Evolutionary conservation across 2,113 vertebrate species (phyloP).

Genomic region (Todiramphus chloris): DNA sequence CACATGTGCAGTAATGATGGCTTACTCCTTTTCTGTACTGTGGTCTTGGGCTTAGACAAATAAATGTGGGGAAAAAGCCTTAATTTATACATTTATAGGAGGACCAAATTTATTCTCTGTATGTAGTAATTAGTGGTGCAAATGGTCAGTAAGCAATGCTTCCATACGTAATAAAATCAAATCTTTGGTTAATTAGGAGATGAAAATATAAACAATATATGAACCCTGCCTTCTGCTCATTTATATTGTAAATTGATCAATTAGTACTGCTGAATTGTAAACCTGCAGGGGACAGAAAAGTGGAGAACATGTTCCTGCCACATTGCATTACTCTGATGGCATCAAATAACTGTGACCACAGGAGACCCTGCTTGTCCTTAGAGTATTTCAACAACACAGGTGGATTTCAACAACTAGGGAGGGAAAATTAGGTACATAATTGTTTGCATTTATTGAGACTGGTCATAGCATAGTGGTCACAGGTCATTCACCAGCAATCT

Average conservation of each 20-base stretch:
- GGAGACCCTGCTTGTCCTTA: neutral
- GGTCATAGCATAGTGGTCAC: neutral
- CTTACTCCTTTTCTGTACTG: neutral
- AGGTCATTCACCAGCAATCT: neutral
- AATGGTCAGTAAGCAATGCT: constrained; percentile 9
- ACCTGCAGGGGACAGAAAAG: neutral
- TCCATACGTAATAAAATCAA: constrained; percentile 1
- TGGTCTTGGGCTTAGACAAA: neutral
- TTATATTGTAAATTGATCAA: constrained; percentile 35
- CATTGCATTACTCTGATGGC: neutral
- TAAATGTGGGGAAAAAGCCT: neutral
- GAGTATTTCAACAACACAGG: neutral
- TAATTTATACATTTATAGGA: neutral
- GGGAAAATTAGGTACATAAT: neutral
- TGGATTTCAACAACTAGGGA: neutral
- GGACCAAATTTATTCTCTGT: neutral
- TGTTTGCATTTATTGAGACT: neutral
- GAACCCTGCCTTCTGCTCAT: constrained; percentile 4
- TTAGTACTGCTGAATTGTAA: constrained; percentile 20
- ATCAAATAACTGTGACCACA: neutral
- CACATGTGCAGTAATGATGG: neutral
- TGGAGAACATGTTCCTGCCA: neutral
- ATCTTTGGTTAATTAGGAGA: constrained; percentile 10
- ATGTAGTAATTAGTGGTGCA: neutral
- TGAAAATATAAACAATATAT: neutral